These are phyloP conservation scores for Ectobius pallidus DNA, from an alignment of 2,888 invertebrate species.

Conservation along the genomic window DNA sequence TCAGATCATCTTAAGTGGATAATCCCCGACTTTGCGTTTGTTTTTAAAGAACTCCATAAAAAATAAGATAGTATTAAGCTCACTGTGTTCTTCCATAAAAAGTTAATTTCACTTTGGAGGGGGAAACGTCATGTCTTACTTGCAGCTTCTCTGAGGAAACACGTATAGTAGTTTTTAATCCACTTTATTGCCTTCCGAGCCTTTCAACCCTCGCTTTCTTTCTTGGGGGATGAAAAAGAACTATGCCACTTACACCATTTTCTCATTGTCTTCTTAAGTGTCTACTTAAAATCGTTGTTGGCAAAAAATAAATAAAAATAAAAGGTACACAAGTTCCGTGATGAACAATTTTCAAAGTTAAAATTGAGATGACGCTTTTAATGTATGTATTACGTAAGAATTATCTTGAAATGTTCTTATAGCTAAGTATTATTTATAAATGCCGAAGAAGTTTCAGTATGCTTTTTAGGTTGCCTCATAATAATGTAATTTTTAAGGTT, in stretches of 20 bases:
- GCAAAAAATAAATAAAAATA: too few species aligned
- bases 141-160: not conserved
- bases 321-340: too few species aligned
- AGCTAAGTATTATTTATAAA: too few species aligned
- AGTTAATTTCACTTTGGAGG: slow-evolving; percentile 23
- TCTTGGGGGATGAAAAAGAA: not conserved
- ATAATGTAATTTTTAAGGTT: too few species aligned
- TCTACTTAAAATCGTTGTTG: too few species aligned
- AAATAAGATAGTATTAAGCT: slow-evolving; percentile 14
- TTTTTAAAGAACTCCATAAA: slow-evolving; percentile 10
- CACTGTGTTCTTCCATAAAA: slow-evolving; percentile 17
- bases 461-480: too few species aligned
- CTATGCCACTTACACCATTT: not conserved
- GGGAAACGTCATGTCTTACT: slow-evolving; percentile 17
- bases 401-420: too few species aligned
- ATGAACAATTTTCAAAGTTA: too few species aligned
- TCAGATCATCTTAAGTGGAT: slow-evolving; percentile 14
- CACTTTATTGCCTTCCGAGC: slow-evolving; percentile 19
- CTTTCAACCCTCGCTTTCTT: not conserved
- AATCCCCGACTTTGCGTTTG: slow-evolving; percentile 3
- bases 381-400: too few species aligned
- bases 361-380: too few species aligned
- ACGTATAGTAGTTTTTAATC: slow-evolving; percentile 25
- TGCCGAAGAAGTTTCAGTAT: too few species aligned
- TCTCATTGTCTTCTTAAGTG: not conserved